Evolutionary conservation across 2,888 invertebrate species (phyloP), one percentile per base, ranked within the genome.

Genomic region (Dorcus parallelipipedus): DNA sequence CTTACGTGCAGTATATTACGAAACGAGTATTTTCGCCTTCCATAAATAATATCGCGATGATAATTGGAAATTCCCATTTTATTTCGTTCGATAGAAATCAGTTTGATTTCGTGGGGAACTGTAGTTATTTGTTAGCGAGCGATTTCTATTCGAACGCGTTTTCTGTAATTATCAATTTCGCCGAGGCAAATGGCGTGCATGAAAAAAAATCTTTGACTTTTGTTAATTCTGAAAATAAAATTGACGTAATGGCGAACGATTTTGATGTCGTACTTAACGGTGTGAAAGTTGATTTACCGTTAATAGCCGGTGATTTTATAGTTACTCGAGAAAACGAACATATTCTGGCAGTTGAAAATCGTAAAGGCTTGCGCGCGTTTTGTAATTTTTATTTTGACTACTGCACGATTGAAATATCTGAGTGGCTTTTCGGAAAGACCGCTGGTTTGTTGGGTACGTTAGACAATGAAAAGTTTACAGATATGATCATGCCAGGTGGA

Each of bases 371-470:
- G 60, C 79, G 75, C 17, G 69, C 86, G 6, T 78, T 80, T 56
- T 86, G 86, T 64, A 85, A 86, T 65, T 73, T 84, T 23, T 82
- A 84, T 56, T 85, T 83, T 65, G 80, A 85, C 64, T 71, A 84
- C 3, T 86, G 86, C 65, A 80, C 80, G 56, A 72, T 86, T 20
- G 82, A 83, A 62, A 67, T 85, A 3, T 80, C 83, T 40, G 91
- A 93, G 1, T 93, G 93, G 92, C 91, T 91, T 77, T 92, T 88
- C 75, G 91, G 90, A 0, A 88, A 87, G 67, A 85, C 91, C 0
- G 91, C 89, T 2, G 94, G 95, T 0, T 78, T 95, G 0, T 80
- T 95, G 5, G 95, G 95, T 6, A 91, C 91, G 0, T 88, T 90
- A 81, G 91, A 92, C 79, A 91, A 93, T 75, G 95, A 95, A 69